Percentiles rank a stretch among this genome's conserved stretches.
Evolutionary conservation across 2,888 invertebrate genomes (phyloP).

Genomic region (Troides helena): DNA sequence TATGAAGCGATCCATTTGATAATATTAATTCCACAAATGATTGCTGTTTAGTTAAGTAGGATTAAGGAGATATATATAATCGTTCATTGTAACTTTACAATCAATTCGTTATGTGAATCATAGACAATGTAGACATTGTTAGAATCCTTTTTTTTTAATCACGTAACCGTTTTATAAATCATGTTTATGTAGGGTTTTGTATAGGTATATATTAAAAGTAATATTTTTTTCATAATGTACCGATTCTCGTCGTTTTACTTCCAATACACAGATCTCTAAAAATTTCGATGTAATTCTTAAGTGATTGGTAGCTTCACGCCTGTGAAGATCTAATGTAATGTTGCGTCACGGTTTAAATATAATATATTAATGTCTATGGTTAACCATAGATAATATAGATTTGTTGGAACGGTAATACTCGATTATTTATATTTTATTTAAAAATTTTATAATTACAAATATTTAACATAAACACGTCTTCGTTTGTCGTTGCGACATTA

Average conservation of each 20-base stretch:
- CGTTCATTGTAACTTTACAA: constrained; percentile 42
- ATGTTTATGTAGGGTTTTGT: constrained; percentile 45
- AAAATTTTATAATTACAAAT: constrained; percentile 61
- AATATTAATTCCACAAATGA: constrained; percentile 39
- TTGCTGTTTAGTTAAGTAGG: constrained; percentile 39
- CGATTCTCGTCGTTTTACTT: constrained; percentile 42
- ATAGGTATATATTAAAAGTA: constrained; percentile 48
- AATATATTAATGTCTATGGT: constrained; percentile 69
- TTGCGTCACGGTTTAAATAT: constrained; percentile 51
- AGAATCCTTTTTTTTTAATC: constrained; percentile 53
- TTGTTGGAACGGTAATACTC: constrained; percentile 79
- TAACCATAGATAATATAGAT: constrained; percentile 65
- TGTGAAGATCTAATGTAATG: constrained; percentile 43
- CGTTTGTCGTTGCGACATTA: constrained; percentile 67
- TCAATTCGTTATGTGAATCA: constrained; percentile 50
- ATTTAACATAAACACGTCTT: constrained; percentile 59
- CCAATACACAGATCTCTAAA: constrained; percentile 67
- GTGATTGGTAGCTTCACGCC: constrained; percentile 37
- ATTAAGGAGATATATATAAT: constrained; percentile 48
- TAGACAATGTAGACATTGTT: constrained; percentile 62
- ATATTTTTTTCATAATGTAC: constrained; percentile 38
- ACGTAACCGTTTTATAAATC: constrained; percentile 51
- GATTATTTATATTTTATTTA: constrained; percentile 78
- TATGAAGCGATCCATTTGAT: constrained; percentile 62
- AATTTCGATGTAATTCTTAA: constrained; percentile 52